phyloP scores from a whole-genome alignment of 2,113 vertebrate species.

The Proteles cristata region DNA sequence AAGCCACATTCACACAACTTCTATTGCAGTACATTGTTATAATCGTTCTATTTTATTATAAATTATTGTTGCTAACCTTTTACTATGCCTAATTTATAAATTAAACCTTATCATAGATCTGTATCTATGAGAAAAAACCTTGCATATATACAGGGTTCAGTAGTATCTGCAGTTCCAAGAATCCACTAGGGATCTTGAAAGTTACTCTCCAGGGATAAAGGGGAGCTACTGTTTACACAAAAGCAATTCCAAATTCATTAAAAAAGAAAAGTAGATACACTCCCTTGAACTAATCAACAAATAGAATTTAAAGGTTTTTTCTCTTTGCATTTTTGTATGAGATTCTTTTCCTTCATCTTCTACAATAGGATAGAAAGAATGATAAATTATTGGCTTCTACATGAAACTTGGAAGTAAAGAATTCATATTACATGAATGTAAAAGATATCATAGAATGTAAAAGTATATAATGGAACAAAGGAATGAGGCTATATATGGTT shows the following conservation, averaged over 20 bases:
- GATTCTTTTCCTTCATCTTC: not conserved
- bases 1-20: not conserved
- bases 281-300: conserved; percentile 62
- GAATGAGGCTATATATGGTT: not conserved
- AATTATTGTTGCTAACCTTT: not conserved
- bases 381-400: not conserved
- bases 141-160: not conserved
- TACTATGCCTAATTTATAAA: not conserved
- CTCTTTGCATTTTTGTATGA: conserved; percentile 6
- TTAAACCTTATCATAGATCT: not conserved
- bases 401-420: not conserved
- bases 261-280: conserved; percentile 43
- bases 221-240: not conserved
- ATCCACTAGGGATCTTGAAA: not conserved
- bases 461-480: not conserved
- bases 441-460: not conserved
- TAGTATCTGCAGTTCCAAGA: not conserved
- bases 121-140: not conserved
- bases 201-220: not conserved
- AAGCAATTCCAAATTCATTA: conserved; percentile 64
- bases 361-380: conserved; percentile 1
- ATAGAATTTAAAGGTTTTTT: conserved; percentile 27
- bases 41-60: not conserved
- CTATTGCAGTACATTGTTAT: not conserved
- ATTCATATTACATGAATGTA: not conserved